Base-by-base conservation (phyloP, 2,888 invertebrate species). In the Timema cristinae region DNA sequence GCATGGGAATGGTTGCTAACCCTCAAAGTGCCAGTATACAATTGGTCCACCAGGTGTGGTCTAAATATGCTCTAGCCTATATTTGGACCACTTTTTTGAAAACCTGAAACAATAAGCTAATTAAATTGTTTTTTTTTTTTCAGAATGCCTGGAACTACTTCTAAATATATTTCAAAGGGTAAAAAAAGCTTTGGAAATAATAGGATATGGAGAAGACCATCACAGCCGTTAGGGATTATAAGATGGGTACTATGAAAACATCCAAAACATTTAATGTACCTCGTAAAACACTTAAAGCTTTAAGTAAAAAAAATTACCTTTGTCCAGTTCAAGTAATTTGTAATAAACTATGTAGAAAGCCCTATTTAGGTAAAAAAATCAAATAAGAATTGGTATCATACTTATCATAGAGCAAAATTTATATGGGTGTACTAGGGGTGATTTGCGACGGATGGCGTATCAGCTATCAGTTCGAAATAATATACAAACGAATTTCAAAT, bases 391-490 rank as follows among this genome's bases (percentile, higher is more conserved):
- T 67, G 10, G 67, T 67, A 11, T 49, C 48, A 11, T 67, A 67
- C 15, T 49, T 50, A 7, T n/a, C n/a, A 67, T 67, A n/a, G 67
- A 67, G 16, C 15, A 10, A 48, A 67, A 51, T 7, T 11, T 49
- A 10, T 49, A 5, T 67, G 67, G 67, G 5, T 50, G 15, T 4
- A 50, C 67, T n/a, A 50, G 67, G 15, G n/a, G 6, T 11, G 67
- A 67, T n/a, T 48, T 67, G 16, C 13, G 50, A 10, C 13, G 50
- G 15, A 67, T 67, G 67, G 67, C 67, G 16, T 67, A 50, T 16
- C 67, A 67, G n/a, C 16, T 49, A 50, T 47, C 50, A 15, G n/a
- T n/a, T 11, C 50, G 13, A 67, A 67, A 50, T 16, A n/a, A n/a
- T 16, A 11, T 50, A 50, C 7, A 7, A 67, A 47, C 47, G 11